Evolutionary conservation across 2,888 invertebrate genomes (phyloP).

Genomic region (Cynaeus angustus): DNA sequence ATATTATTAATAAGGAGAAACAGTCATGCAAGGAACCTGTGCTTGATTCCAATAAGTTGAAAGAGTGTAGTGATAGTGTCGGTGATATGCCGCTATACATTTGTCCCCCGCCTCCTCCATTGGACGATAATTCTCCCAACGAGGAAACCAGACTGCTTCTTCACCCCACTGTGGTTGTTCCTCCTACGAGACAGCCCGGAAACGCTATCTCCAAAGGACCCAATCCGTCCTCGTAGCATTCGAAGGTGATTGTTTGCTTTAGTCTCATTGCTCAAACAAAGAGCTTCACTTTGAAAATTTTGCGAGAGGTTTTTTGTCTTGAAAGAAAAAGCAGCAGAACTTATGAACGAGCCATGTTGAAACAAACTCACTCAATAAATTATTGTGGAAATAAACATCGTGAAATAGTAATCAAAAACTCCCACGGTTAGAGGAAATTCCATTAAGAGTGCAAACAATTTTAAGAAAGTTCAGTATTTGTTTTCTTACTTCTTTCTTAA

Average conservation of each 20-base stretch:
- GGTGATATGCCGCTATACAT: slow-evolving; percentile 72
- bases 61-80: slow-evolving; percentile 61
- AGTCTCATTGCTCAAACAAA: no score
- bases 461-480: no score
- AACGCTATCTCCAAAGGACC: slow-evolving; percentile 67
- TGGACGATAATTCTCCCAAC: slow-evolving; percentile 73
- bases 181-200: slow-evolving; percentile 58
- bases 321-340: no score
- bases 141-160: slow-evolving; percentile 72
- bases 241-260: slow-evolving; percentile 62
- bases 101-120: slow-evolving; percentile 74
- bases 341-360: no score
- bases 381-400: no score
- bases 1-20: slow-evolving; percentile 68
- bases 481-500: no score
- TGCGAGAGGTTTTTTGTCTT: no score
- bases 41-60: slow-evolving; percentile 67
- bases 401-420: no score
- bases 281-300: no score
- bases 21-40: slow-evolving; percentile 59
- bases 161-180: slow-evolving; percentile 57
- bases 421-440: no score
- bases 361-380: no score
- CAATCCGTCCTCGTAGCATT: slow-evolving; percentile 71
- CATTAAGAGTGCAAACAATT: no score